Conservation (phyloP, 37 sponge, comb jelly and placozoan species). For the Theonella swinhoei region DNA sequence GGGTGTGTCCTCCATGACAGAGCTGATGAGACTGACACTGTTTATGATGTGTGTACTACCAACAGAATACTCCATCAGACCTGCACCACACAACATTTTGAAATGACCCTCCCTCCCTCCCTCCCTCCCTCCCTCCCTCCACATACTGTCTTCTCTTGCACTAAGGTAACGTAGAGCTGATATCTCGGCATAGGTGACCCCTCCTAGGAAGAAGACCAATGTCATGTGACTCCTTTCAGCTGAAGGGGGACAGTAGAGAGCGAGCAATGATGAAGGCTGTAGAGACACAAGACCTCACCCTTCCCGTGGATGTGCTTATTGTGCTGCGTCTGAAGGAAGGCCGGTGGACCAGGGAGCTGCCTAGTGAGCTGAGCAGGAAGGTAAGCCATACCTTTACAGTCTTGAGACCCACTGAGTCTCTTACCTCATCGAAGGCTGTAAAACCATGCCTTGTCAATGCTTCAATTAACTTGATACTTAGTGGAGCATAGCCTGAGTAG, state of each 20-base stretch:
- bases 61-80: slow-evolving; percentile 70
- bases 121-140: too few relatives aligned
- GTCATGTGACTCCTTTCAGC: slow-evolving; percentile 65
- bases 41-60: slow-evolving; percentile 84
- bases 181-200: slow-evolving; percentile 94
- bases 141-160: slow-evolving; percentile 80
- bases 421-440: slow-evolving; percentile 76
- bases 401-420: too few relatives aligned
- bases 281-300: slow-evolving; percentile 19
- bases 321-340: slow-evolving; percentile 30
- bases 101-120: too few relatives aligned
- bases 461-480: slow-evolving; percentile 88
- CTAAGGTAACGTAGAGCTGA: slow-evolving; percentile 93
- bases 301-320: slow-evolving; percentile 33
- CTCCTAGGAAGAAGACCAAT: slow-evolving; percentile 96
- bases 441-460: slow-evolving; percentile 57
- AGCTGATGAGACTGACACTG: slow-evolving; percentile 68
- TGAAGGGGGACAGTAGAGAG: slow-evolving; percentile 26
- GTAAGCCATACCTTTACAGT: slow-evolving; percentile 23
- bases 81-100: neutral
- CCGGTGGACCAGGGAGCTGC: neutral
- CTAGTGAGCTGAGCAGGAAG: slow-evolving; percentile 17
- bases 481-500: slow-evolving; percentile 98
- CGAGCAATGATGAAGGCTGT: neutral
- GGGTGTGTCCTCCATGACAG: slow-evolving; percentile 60